Base-by-base conservation (phyloP, 2,797 vertebrate genomes). In the Scomberomorus guttatus region DNA sequence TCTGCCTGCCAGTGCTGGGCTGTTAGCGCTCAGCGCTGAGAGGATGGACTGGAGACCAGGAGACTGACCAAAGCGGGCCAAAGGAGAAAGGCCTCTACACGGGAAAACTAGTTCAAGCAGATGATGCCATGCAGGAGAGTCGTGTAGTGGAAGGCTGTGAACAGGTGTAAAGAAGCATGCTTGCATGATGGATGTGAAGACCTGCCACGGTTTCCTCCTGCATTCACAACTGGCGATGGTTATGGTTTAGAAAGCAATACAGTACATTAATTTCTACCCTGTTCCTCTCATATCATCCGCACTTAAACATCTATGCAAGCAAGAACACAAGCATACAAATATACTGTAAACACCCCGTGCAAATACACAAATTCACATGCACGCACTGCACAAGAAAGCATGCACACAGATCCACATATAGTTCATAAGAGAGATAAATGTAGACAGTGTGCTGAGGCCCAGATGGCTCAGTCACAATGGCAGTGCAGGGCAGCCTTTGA, bases 391-490 rank as follows among this genome's bases (percentile, higher is more conserved):
- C 54, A 77, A 81, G 68, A 42, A 61, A 75, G 50, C 59, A 44
- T 14, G 60, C 75, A 78, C 74, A 77, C 62, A 72, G 51, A 77
- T 81, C 82, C 78, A 77, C 76, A 78, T 89, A 92, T 87, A 92
- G 81, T 92, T 90, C 87, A 86, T 86, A 92, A 54, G 60, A 64
- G 88, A 94, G 91, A 93, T 93, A 93, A 88, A 94, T 90, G 85
- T 89, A 85, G 89, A 94, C 93, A 91, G 93, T 93, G 89, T 90
- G 91, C 91, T 81, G 92, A 94, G 93, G 94, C 94, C 95, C 95
- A 96, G 95, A 96, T 96, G 95, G 95, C 92, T 90, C 90, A 86
- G 92, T 93, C 93, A 95, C 95, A 95, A 95, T 95, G 93, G 94
- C 89, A 68, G 91, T 92, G 93, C 92, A 93, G 90, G 92, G 93